Percentiles rank a stretch among this genome's conserved stretches.
Conservation (phyloP, 1,140 invertebrate species). For the Euura saliciscinereae region DNA sequence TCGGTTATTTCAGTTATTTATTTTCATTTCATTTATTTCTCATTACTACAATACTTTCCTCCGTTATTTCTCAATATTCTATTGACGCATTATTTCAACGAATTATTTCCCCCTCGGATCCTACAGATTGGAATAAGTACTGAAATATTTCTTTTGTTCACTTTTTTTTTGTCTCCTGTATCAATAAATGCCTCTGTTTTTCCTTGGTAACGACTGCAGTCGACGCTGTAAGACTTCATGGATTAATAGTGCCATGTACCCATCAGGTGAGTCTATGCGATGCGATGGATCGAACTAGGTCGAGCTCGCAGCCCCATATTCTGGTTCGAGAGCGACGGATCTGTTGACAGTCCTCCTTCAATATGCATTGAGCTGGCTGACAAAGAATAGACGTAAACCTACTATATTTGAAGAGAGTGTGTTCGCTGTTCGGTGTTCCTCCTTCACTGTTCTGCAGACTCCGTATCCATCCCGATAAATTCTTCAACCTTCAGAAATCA, state of each 20-base stretch:
- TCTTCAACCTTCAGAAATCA: neutral
- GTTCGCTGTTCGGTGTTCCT: neutral
- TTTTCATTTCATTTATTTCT: no score
- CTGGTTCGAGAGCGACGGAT: neutral
- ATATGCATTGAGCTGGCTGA: neutral
- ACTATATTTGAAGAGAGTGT: neutral
- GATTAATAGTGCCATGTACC: neutral
- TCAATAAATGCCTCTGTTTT: no score
- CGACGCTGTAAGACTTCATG: no score
- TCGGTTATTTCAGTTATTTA: no score
- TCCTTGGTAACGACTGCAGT: no score
- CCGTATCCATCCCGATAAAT: neutral
- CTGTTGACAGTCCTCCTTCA: slow-evolving; percentile 11
- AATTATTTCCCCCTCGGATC: no score
- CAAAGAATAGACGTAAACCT: slow-evolving; percentile 9
- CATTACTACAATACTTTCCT: no score
- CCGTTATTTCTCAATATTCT: no score
- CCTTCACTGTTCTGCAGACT: neutral
- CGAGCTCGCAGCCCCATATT: slow-evolving; percentile 1
- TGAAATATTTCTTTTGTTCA: no score
- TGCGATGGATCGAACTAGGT: slow-evolving; percentile 9
- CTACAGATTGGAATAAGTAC: no score
- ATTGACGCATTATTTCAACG: no score
- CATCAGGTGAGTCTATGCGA: neutral
- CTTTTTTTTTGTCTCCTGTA: no score